These are phyloP conservation scores for Hipparchia sbordonii DNA, from an alignment of 2,888 invertebrate genomes.

Conservation along the genomic window DNA sequence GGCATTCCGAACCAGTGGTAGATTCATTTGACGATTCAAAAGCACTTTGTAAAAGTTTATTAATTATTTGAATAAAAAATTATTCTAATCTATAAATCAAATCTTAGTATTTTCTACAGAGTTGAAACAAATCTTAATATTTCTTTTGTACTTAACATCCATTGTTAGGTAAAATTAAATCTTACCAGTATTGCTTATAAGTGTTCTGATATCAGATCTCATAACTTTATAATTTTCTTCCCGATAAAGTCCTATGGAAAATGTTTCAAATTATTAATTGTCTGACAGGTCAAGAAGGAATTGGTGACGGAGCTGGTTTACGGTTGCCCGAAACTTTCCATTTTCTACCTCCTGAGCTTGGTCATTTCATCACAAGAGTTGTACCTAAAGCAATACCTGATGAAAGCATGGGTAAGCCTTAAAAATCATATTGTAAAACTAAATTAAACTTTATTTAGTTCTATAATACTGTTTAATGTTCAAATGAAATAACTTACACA, in stretches of 20 bases:
- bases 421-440: neutral
- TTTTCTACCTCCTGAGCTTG: conserved; percentile 87
- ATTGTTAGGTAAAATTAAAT: no score
- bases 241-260: neutral
- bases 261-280: neutral
- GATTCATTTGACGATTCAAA: no score
- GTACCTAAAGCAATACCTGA: conserved; percentile 87
- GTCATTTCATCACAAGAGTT: conserved; percentile 89
- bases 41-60: no score
- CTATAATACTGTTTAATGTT: no score
- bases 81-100: no score
- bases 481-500: no score
- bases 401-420: conserved; percentile 84
- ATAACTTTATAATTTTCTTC: neutral
- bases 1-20: no score
- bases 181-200: neutral
- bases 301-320: conserved; percentile 76
- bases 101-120: no score
- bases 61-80: no score
- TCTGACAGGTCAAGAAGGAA: conserved; percentile 73
- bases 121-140: no score
- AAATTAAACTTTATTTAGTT: no score
- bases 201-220: neutral
- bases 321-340: conserved; percentile 87
- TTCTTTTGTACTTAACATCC: no score